Evolutionary conservation across 1,140 invertebrate genomes (phyloP), one percentile per base, ranked within the genome.

Genomic region (Eubasilissa regina): DNA sequence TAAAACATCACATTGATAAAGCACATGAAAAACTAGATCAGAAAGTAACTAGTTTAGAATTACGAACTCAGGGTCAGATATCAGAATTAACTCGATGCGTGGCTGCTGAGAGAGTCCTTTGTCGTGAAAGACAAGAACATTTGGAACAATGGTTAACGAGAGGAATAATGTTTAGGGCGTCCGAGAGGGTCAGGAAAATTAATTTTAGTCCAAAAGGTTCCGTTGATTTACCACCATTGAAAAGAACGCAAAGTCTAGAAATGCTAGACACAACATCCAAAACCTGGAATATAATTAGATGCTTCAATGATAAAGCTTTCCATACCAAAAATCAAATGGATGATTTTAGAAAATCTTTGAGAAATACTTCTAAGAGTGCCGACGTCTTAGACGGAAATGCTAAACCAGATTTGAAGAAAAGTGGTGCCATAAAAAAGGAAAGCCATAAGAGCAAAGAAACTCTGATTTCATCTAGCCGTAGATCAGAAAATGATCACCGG

Each of bases 1-100:
- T 98, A 3, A 95, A 97, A 84, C 92, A 94, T 15, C 94, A 96
- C 81, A 94, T 97, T 10, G 93, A 95, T 84, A 91, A 93, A 79
- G 94, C 95, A 4, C 95, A 96, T 83, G 93, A 95, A 76, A 91
- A 92, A 75, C 86, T 98, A 44, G 94, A 96, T 62, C 91, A 94
- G 51, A 94, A 96, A 83, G 95, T 98, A 1, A 92, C 93, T n/a
- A 91, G 93, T 84, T 87, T 97, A n/a, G 95, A 96, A 84, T 91
- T 92, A 79, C 92, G 92, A 80, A 96, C 95, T 11, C 90, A 93
- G 80, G 93, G 94, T 47, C 94, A 95, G 84, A 92, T 96, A 75
- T 92, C 93, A n/a, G 91, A 93, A 81, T 82, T 95, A 21, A 93
- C 92, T 3, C 89, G 91, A 81, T 91, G 91, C 72, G 91, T 93